Evolutionary conservation across 2,113 vertebrate genomes (phyloP), one percentile per base, ranked within the genome.

Genomic region (Polyodon spathula): DNA sequence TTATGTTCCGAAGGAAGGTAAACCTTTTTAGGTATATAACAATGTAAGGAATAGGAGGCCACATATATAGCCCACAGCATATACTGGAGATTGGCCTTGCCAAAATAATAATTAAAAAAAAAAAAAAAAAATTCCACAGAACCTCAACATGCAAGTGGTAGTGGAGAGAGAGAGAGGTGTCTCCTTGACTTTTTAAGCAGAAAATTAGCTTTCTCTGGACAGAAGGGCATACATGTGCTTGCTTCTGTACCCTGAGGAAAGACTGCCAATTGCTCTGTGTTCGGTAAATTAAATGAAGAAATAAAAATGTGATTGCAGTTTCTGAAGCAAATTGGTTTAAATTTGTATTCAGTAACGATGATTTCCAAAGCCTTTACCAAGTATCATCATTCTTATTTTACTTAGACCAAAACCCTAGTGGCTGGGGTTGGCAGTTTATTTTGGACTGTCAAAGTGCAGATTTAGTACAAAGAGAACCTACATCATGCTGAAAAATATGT

Each of bases 211-310:
- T 63, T 4, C 40, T 37, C 16, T 16, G 12, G 17, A 53, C 48
- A 38, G 37, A 11, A 60, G 17, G 12, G 53, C n/a, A 17, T 37
- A 60, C 44, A 38, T 51, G 10, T n/a, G 17, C 27, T 27, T 50
- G 11, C 12, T 48, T 51, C 10, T 37, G 15, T 27, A 51, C 59
- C 44, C 59, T 15, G 37, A 42, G 59, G 59, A 60, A 38, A 39
- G n/a, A n/a, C 12, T 17, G 12, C 59, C 44, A 51, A 51, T 27
- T 60, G 59, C 14, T 60, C 46, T 51, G 17, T 7, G 27, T 48
- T 60, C 6, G n/a, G 11, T 48, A 38, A 50, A 51, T 60, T 60
- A 55, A 12, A 48, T 39, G 42, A 54, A 42, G 54, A 39, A 43
- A 37, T 38, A 8, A 63, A 46, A 17, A 37, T 8, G 38, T 50